A percentile compares a stretch with the other conserved stretches of the same genome.
Evolutionary conservation across 1,140 invertebrate species (phyloP).

Genomic region (Gerris buenoi): DNA sequence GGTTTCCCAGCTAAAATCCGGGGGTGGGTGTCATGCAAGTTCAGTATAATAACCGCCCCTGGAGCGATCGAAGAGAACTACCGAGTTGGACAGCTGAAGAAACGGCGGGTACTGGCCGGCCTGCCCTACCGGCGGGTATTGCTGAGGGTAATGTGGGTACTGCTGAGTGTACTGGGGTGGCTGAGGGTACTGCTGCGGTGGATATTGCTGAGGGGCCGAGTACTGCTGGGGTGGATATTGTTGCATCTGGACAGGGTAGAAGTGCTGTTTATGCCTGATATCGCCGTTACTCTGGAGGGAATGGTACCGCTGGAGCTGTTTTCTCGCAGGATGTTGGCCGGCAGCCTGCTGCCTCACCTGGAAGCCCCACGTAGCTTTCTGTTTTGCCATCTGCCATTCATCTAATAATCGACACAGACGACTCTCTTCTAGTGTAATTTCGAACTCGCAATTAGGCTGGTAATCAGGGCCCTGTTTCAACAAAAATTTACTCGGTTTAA

Average conservation of each 20-base stretch:
- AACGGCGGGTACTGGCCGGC: conserved; percentile 3
- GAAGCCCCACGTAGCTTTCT: conserved; percentile 9
- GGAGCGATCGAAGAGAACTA: conserved; percentile 19
- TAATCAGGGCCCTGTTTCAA: conserved; percentile 24
- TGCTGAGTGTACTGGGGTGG: background rate
- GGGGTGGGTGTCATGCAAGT: conserved; percentile 19
- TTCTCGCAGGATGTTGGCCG: background rate
- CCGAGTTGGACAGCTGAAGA: conserved; percentile 16
- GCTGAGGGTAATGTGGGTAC: conserved; percentile 4
- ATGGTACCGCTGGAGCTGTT: conserved; percentile 10
- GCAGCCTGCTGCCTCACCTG: background rate
- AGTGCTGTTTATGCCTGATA: conserved; percentile 8
- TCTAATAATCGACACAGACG: conserved; percentile 16
- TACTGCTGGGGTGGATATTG: conserved; percentile 5
- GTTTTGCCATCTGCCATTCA: conserved; percentile 21
- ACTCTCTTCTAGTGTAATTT: conserved; percentile 18
- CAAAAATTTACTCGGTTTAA: too few species aligned
- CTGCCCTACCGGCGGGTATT: background rate
- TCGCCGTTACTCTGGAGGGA: conserved; percentile 14
- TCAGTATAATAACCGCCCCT: conserved; percentile 20
- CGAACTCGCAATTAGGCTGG: conserved; percentile 18
- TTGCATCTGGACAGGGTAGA: background rate
- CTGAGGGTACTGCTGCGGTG: background rate
- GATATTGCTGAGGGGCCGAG: conserved; percentile 5
- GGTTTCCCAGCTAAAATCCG: conserved; percentile 1